These are phyloP conservation scores for Macquaria ambigua DNA, from an alignment of 2,113 vertebrate genomes.

Conservation along the genomic window DNA sequence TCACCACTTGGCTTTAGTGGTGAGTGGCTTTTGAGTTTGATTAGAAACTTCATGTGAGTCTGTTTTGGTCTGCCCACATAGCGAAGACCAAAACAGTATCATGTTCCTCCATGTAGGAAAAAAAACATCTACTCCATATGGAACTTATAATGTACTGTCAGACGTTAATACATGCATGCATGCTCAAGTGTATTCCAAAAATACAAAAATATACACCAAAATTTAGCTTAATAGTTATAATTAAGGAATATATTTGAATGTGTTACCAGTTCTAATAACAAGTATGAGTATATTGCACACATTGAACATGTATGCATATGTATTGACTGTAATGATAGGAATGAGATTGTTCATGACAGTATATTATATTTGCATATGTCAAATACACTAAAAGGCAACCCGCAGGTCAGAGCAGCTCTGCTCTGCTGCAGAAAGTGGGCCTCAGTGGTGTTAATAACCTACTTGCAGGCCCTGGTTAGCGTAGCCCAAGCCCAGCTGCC, in stretches of 20 bases:
- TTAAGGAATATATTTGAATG: slow-evolving; percentile 2
- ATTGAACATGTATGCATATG: slow-evolving; percentile 16
- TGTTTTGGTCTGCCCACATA: slow-evolving; percentile 18
- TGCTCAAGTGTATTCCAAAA: slow-evolving; percentile 24
- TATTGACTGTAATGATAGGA: not conserved
- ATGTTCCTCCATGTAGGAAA: not conserved
- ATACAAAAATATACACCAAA: not conserved
- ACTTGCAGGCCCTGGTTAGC: slow-evolving; percentile 95
- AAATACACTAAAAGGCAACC: not conserved
- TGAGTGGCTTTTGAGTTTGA: slow-evolving; percentile 45
- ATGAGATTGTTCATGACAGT: slow-evolving; percentile 35
- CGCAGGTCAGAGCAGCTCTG: not conserved
- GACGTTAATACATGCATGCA: not conserved
- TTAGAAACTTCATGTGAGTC: slow-evolving; percentile 49
- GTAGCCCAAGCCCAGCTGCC: slow-evolving; percentile 95
- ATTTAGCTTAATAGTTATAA: not conserved
- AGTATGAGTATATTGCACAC: slow-evolving; percentile 5
- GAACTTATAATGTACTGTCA: slow-evolving; percentile 50
- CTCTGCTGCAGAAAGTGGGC: slow-evolving; percentile 21
- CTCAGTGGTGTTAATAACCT: slow-evolving; percentile 79
- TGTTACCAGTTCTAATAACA: not conserved
- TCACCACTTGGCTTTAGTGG: slow-evolving; percentile 39
- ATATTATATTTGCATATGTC: slow-evolving; percentile 57
- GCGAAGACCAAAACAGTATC: slow-evolving; percentile 11
- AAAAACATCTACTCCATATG: slow-evolving; percentile 41